Base-by-base conservation (phyloP, 92 coral and sea anemone genomes). In the Heliopora coerulea region DNA sequence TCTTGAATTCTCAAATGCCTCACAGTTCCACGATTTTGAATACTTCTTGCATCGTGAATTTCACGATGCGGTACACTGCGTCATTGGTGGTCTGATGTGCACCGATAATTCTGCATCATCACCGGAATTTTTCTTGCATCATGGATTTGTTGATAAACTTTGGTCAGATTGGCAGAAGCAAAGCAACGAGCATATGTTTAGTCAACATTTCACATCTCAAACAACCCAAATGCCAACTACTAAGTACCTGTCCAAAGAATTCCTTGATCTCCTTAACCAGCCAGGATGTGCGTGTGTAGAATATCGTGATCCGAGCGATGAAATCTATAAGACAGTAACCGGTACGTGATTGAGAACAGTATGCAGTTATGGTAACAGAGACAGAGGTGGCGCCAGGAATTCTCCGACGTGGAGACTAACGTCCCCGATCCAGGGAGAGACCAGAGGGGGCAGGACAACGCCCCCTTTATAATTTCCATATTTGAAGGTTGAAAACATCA, bases 121-220 rank as follows among this genome's bases (percentile, higher is more conserved):
- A 4, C 96, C 96, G 0, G 98, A 93, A 72, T 93, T 93, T 52
- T 90, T 91, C 93, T 65, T 86, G 28, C 96, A 90, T 67, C 96
- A 89, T 66, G 96, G 90, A 12, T 93, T 84, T 57, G 78, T 93
- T 73, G 98, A 93, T 80, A 93, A 93, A 72, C 65, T 93, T 37
- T 93, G 98, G 98, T 86, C 87, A 24, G 87, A 93, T 80, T 93
- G 98, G 98, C 98, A 93, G 78, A 84, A 74, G 13, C 87, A 80
- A 24, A 90, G 98, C 41, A 26, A 33, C 4, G 48, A 29, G 11
- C 77, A 70, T 63, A 54, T 46, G 14, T 49, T 44, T 18, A 65
- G 50, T 34, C 66, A 57, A 44, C 56, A 52, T 32, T 78, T 78
- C n/a, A 65, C 46, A 14, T 24, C 75, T 7, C 65, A 62, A 32